Evolutionary conservation across 2,113 vertebrate species (phyloP).

Genomic region (Hylia prasina): DNA sequence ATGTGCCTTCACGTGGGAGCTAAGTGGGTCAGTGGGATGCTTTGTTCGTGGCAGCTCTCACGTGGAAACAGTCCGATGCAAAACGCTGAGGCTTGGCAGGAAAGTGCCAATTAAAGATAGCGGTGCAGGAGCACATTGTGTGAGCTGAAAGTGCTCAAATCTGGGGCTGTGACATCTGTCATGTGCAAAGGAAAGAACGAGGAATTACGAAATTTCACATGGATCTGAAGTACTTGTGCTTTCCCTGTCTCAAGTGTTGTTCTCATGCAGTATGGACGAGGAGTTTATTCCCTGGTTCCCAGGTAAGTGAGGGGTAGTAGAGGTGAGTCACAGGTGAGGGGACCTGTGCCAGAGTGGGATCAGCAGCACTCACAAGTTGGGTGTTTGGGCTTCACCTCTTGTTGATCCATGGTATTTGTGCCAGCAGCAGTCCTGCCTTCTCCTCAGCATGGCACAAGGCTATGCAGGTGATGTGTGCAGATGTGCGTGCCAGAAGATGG

Average conservation of each 20-base stretch:
- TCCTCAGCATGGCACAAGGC: neutral
- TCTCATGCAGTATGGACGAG: neutral
- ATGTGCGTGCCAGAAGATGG: neutral
- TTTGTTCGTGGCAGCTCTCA: constrained; percentile 36
- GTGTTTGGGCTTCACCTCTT: neutral
- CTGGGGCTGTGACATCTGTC: neutral
- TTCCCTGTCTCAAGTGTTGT: neutral
- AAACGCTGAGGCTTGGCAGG: neutral
- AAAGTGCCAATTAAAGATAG: constrained; percentile 49
- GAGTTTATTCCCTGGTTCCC: neutral
- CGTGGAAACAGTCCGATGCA: neutral
- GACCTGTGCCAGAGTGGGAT: neutral
- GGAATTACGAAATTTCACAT: neutral
- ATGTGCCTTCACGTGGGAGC: constrained; percentile 27
- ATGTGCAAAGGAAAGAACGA: neutral
- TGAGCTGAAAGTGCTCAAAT: constrained; percentile 4
- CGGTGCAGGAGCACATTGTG: neutral
- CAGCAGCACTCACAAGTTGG: neutral
- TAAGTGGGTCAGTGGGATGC: constrained; percentile 56
- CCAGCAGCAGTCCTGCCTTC: neutral
- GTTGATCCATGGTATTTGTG: neutral
- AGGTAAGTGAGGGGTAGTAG: neutral
- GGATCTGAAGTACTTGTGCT: neutral
- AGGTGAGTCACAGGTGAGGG: neutral
- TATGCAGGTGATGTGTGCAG: neutral